Conservation (phyloP, 1,140 invertebrate genomes). For the Lethocerus indicus region DNA sequence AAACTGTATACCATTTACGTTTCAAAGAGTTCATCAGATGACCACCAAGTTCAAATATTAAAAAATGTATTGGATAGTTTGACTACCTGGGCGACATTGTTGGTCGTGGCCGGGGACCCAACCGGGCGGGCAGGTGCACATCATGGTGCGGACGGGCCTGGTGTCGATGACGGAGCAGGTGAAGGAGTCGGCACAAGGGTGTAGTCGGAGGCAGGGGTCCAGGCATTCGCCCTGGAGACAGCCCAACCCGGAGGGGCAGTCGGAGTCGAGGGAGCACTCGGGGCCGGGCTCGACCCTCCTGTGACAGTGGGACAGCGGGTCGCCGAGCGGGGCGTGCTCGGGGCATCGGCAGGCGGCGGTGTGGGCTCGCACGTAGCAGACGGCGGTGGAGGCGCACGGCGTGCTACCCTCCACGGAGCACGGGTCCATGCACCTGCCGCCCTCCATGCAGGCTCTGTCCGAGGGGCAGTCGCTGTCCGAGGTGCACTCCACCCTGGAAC, state of each 20-base stretch:
- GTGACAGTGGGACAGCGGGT: constrained; percentile 60
- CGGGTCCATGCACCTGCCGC: constrained; percentile 53
- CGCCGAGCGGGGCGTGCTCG: constrained; percentile 48
- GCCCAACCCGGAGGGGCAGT: constrained; percentile 61
- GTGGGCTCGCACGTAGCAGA: constrained; percentile 62
- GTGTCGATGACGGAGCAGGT: constrained; percentile 64
- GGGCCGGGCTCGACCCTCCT: constrained; percentile 33
- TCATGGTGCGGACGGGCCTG: constrained; percentile 63
- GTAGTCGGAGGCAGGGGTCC: constrained; percentile 55
- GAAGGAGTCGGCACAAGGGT: constrained; percentile 49
- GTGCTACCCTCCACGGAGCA: constrained; percentile 39
- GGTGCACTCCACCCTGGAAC: constrained; percentile 63
- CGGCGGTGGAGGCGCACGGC: constrained; percentile 61
- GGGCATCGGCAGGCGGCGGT: constrained; percentile 57
- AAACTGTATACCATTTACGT: too few relatives aligned
- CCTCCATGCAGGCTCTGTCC: constrained; percentile 46
- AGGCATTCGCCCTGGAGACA: constrained; percentile 63
- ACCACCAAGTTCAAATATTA: too few relatives aligned
- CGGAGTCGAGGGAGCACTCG: constrained; percentile 56
- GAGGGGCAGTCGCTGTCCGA: constrained; percentile 54
- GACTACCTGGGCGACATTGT: constrained; percentile 42
- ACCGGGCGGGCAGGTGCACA: constrained; percentile 66
- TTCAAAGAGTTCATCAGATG: too few relatives aligned
- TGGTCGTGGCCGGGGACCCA: constrained; percentile 60
- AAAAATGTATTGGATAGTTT: not conserved